A percentile compares a stretch with the other conserved stretches of the same genome.
phyloP scores from a whole-genome alignment of 2,797 vertebrate species.

The Capromys pilorides region DNA sequence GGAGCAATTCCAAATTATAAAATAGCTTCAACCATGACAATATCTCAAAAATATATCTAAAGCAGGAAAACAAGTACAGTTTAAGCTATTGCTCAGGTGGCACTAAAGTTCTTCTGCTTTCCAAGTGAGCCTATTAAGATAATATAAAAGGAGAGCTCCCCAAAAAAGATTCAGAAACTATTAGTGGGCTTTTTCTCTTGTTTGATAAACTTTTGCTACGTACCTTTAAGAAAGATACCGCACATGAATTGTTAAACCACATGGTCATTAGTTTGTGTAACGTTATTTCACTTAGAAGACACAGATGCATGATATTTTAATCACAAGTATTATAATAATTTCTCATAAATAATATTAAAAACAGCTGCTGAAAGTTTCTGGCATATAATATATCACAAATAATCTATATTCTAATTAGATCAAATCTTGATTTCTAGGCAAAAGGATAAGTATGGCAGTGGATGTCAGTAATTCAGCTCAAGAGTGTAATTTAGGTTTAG shows the following conservation, averaged over 20 bases:
- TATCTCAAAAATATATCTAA: slow-evolving; percentile 42
- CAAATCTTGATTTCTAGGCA: slow-evolving; percentile 23
- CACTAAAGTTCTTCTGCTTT: slow-evolving; percentile 20
- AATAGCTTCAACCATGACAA: not conserved
- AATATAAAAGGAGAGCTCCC: not conserved
- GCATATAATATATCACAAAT: not conserved
- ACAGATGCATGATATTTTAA: not conserved
- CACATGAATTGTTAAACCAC: not conserved
- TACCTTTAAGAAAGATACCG: not conserved
- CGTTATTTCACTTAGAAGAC: slow-evolving; percentile 14
- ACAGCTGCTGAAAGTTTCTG: not conserved
- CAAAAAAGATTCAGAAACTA: not conserved
- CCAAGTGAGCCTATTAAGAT: not conserved
- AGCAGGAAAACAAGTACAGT: not conserved
- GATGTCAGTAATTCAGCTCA: not conserved
- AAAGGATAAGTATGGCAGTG: not conserved
- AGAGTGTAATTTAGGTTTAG: slow-evolving; percentile 4
- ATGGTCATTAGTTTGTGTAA: not conserved
- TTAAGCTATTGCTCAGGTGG: not conserved
- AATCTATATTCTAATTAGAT: slow-evolving; percentile 34
- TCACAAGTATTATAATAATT: not conserved
- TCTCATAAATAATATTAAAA: slow-evolving; percentile 44
- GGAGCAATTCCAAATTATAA: not conserved
- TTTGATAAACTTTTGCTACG: slow-evolving; percentile 35
- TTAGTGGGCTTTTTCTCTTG: not conserved